Percentiles rank a stretch among this genome's conserved stretches.
phyloP scores from a whole-genome alignment of 2,888 invertebrate genomes.

The Pollenia amentaria region DNA sequence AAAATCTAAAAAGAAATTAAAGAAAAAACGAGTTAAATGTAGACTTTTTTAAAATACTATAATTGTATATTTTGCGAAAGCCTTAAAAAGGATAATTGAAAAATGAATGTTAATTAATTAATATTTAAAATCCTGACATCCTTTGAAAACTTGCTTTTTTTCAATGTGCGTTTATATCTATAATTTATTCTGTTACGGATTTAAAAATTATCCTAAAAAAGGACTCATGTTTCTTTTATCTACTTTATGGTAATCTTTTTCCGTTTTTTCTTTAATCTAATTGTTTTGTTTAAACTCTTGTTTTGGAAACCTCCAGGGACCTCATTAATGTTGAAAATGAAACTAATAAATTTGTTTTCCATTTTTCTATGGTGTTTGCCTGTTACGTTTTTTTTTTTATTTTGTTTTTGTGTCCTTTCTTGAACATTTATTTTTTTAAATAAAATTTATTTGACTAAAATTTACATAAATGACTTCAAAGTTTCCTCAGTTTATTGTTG shows the following conservation, averaged over 20 bases:
- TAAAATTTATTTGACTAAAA: slow-evolving; percentile 29
- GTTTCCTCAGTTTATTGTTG: not conserved
- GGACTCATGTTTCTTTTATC: not conserved
- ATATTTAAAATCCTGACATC: no score
- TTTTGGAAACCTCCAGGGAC: slow-evolving; percentile 10
- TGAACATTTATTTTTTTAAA: not conserved
- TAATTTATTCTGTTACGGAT: no score
- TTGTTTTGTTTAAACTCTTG: slow-evolving; percentile 37
- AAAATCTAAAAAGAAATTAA: slow-evolving; percentile 46
- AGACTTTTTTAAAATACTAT: not conserved
- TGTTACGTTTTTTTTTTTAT: not conserved
- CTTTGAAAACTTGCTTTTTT: no score
- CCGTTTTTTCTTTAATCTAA: not conserved
- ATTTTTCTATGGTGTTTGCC: not conserved
- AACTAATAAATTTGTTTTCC: slow-evolving; percentile 43
- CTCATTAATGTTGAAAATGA: slow-evolving; percentile 25
- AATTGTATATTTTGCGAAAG: not conserved
- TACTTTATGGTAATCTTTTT: slow-evolving; percentile 20
- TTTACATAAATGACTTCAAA: slow-evolving; percentile 36
- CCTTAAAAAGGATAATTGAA: no score
- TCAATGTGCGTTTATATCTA: no score
- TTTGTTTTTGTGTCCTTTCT: not conserved
- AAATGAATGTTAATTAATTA: no score
- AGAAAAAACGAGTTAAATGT: not conserved
- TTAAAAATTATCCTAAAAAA: no score